These are phyloP conservation scores for Eonycteris spelaea DNA, from an alignment of 2,113 vertebrate genomes.

Conservation along the genomic window DNA sequence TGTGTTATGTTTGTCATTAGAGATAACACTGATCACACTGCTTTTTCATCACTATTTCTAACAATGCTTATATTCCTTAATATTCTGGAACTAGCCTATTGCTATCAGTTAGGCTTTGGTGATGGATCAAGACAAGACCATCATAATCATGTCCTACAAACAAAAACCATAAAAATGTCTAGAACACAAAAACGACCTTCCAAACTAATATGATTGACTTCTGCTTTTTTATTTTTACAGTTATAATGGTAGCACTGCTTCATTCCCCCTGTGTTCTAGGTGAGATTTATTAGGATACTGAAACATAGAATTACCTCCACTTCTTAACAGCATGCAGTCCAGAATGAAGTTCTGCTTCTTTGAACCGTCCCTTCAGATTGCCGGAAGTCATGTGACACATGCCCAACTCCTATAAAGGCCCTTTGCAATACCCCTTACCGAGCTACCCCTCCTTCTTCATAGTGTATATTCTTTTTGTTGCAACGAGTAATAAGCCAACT, in stretches of 20 bases:
- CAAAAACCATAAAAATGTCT: neutral
- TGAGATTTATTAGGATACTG: neutral
- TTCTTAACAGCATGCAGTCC: neutral
- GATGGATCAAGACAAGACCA: neutral
- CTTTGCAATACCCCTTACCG: neutral
- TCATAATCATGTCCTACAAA: neutral
- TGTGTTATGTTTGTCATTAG: neutral
- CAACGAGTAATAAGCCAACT: neutral
- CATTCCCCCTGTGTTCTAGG: neutral
- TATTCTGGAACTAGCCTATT: neutral
- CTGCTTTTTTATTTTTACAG: neutral
- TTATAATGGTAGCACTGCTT: neutral
- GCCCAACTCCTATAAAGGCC: neutral
- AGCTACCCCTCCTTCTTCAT: rapidly evolving
- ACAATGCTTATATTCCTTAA: neutral
- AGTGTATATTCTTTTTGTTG: neutral
- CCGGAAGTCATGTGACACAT: neutral
- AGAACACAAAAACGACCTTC: neutral
- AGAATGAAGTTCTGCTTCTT: neutral
- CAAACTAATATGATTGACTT: neutral
- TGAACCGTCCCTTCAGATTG: neutral
- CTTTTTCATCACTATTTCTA: neutral
- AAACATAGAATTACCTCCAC: neutral
- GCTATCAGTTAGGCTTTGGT: neutral
- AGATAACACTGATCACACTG: neutral